These are phyloP conservation scores for Ochotona princeps DNA, from an alignment of 2,113 vertebrate species.

Conservation along the genomic window DNA sequence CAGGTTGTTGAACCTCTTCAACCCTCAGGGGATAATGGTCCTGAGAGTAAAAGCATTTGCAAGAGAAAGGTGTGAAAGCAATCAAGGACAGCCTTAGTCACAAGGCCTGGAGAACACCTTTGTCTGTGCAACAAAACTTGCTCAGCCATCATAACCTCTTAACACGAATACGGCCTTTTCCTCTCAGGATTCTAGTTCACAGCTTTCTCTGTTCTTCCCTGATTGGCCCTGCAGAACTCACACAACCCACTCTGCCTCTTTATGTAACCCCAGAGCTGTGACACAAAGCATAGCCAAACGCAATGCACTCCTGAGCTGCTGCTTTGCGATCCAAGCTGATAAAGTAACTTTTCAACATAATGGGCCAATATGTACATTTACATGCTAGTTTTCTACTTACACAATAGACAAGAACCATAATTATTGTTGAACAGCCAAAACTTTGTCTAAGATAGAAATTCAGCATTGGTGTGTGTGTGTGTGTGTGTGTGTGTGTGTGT, in stretches of 20 bases:
- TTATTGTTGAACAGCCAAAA: neutral
- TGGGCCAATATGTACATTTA: neutral
- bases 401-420: neutral
- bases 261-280: neutral
- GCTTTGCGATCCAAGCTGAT: neutral
- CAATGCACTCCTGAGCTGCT: fast-evolving
- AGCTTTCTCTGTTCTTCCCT: neutral
- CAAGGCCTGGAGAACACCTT: neutral
- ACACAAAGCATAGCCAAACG: neutral
- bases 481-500: no score
- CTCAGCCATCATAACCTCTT: neutral
- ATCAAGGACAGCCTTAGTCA: neutral
- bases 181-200: neutral
- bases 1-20: neutral
- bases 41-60: neutral
- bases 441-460: neutral
- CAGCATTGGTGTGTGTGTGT: no score
- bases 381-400: neutral
- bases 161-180: neutral
- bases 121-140: neutral
- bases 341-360: neutral
- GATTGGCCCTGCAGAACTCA: no score
- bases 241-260: neutral
- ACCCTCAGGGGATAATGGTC: neutral
- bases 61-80: neutral